Conservation (phyloP, 2,113 vertebrate species). For the Clarias macrocephalus region DNA sequence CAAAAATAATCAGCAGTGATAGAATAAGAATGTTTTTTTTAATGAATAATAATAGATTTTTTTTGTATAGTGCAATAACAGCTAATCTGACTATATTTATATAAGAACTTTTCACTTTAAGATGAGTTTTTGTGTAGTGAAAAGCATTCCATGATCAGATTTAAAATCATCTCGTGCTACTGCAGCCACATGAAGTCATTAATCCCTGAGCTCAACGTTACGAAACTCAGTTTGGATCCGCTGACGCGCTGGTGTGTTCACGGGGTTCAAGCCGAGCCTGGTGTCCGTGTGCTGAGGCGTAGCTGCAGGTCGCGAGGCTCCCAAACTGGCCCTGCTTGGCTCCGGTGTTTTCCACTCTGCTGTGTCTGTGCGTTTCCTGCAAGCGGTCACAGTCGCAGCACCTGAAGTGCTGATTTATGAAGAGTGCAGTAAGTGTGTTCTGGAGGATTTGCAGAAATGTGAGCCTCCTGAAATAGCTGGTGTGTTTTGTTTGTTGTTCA, state of each 20-base stretch:
- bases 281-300: neutral
- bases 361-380: constrained; percentile 31
- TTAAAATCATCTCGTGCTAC: neutral
- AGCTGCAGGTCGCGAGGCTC: neutral
- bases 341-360: constrained; percentile 20
- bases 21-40: neutral
- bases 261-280: neutral
- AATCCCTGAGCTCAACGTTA: neutral
- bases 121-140: neutral
- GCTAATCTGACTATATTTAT: neutral
- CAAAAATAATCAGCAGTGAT: neutral
- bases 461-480: constrained; percentile 66
- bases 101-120: neutral
- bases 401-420: constrained; percentile 68
- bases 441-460: constrained; percentile 60
- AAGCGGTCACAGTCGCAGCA: constrained; percentile 51
- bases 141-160: neutral
- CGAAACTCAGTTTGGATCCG: neutral
- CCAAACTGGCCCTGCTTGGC: neutral
- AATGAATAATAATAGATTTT: neutral
- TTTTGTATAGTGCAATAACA: neutral
- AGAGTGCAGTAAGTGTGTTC: constrained; percentile 59
- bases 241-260: neutral
- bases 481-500: constrained; percentile 66
- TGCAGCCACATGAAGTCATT: too few species aligned